Evolutionary conservation across 2,797 vertebrate species (phyloP).

Genomic region (Sebastes melanostomus): DNA sequence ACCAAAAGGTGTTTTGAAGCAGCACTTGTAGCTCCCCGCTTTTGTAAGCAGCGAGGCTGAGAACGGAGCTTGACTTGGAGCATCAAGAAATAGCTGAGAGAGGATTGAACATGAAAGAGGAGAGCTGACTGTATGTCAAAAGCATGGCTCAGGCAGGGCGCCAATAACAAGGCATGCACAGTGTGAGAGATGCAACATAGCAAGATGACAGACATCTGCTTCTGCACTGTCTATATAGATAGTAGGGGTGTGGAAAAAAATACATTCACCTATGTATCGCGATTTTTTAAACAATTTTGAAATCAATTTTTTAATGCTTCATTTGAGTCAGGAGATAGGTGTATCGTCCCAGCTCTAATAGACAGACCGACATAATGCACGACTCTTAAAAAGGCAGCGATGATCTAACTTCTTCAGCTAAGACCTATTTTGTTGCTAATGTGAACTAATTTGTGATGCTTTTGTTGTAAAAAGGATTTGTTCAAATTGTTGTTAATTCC

Average conservation of each 20-base stretch:
- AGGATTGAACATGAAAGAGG: conserved; percentile 43
- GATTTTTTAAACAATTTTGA: too few species aligned
- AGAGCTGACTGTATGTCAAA: conserved; percentile 28
- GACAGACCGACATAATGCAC: neutral
- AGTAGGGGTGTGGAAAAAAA: too few species aligned
- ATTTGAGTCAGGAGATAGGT: too few species aligned
- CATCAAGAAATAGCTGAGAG: conserved; percentile 33
- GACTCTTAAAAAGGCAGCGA: neutral
- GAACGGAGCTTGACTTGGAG: conserved; percentile 40
- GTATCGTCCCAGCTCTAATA: too few species aligned
- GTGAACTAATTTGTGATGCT: neutral
- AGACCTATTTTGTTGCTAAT: neutral
- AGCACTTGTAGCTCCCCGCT: conserved; percentile 24
- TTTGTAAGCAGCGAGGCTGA: conserved; percentile 26
- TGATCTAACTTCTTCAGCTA: neutral
- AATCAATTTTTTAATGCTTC: too few species aligned
- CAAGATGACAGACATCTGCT: neutral
- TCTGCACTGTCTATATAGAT: neutral
- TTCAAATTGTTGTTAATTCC: neutral
- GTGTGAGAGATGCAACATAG: neutral
- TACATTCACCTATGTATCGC: too few species aligned
- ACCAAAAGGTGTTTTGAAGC: conserved; percentile 63
- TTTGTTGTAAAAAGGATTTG: neutral
- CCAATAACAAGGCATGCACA: neutral
- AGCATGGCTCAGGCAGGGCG: conserved; percentile 8